These are phyloP conservation scores for Lycaon pictus DNA, from an alignment of 2,113 vertebrate species.

Conservation along the genomic window DNA sequence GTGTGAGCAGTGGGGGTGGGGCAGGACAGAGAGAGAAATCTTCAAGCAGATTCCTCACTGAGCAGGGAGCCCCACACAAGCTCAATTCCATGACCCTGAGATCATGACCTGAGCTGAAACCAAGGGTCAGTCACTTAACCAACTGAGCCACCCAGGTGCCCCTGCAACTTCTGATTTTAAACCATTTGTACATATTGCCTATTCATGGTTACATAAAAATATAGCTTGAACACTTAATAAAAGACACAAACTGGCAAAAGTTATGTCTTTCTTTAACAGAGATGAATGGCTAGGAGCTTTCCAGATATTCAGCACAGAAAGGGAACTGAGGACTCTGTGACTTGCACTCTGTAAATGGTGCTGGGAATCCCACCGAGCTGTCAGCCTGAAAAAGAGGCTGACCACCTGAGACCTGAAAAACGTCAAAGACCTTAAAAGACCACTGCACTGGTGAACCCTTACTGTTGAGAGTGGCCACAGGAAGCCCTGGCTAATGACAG, in stretches of 20 bases:
- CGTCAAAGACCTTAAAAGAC: neutral
- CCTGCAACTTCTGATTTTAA: neutral
- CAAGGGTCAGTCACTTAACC: neutral
- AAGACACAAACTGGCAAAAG: neutral
- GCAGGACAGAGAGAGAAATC: neutral
- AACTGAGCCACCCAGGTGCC: neutral
- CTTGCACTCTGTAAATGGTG: neutral
- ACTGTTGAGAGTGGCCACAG: neutral
- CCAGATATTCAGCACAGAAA: neutral
- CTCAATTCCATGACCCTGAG: neutral
- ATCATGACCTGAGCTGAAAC: neutral
- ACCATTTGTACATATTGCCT: neutral
- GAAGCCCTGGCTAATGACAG: neutral
- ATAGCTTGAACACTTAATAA: neutral
- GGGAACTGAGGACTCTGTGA: neutral
- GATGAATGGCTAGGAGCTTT: neutral
- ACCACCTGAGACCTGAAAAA: neutral
- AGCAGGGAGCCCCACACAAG: neutral
- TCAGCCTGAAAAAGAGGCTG: neutral
- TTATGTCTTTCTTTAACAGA: neutral
- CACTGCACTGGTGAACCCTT: neutral
- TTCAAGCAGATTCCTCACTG: neutral
- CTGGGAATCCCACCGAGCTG: neutral
- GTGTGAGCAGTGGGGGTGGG: neutral
- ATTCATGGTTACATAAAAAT: constrained; percentile 2